Conservation (phyloP, 92 coral and sea anemone species). For the Actinernus sp. region DNA sequence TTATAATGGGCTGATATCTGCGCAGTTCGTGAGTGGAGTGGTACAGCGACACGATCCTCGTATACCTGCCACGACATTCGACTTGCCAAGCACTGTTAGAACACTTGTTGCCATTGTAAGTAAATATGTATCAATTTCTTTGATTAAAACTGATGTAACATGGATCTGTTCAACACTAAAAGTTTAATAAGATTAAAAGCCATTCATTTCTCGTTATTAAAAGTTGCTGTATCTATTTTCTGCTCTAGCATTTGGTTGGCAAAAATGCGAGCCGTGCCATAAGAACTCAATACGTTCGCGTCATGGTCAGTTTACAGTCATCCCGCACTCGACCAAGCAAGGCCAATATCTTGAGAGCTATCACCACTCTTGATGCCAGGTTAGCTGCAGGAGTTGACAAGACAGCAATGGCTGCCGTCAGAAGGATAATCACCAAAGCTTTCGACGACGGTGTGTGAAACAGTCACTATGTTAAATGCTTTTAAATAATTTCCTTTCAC, state of each 20-base stretch:
- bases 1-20: neutral
- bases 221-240: no score
- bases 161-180: no score
- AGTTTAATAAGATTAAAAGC: no score
- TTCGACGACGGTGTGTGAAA: neutral
- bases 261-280: no score
- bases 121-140: no score
- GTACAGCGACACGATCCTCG: neutral
- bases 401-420: neutral
- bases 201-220: no score
- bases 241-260: no score
- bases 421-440: neutral
- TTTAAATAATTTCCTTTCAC: no score
- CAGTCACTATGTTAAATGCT: no score
- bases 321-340: neutral
- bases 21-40: neutral
- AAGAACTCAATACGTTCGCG: no score
- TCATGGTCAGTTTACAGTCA: no score
- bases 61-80: neutral
- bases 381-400: neutral
- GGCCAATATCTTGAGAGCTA: constrained; percentile 2
- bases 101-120: neutral
- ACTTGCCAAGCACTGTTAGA: neutral
- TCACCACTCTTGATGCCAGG: neutral
- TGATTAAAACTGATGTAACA: no score